These are phyloP conservation scores for Anseranas semipalmata DNA, from an alignment of 2,113 vertebrate species.

Conservation along the genomic window DNA sequence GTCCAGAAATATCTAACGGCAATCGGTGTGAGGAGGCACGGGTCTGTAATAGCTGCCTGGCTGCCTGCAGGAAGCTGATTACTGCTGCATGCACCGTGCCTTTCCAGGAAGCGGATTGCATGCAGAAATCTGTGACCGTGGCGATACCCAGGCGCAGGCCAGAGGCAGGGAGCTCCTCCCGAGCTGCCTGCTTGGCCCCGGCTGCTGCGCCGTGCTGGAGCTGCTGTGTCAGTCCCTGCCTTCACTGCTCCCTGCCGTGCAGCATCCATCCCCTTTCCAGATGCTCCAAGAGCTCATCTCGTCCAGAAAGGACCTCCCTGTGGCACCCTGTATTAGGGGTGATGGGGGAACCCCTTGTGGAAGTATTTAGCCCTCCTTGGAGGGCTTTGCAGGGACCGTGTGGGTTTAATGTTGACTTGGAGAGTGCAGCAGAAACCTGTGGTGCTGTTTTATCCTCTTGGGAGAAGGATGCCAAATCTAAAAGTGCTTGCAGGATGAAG, in stretches of 20 bases:
- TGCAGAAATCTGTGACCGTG: not conserved
- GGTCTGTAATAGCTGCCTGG: not conserved
- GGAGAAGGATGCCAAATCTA: not conserved
- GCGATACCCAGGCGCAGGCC: not conserved
- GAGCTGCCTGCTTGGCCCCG: not conserved
- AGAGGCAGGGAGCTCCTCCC: not conserved
- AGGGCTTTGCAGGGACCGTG: not conserved
- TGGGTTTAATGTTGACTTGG: not conserved
- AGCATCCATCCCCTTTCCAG: not conserved
- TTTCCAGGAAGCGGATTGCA: not conserved
- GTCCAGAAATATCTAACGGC: not conserved
- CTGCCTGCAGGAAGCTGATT: not conserved
- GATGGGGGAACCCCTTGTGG: not conserved
- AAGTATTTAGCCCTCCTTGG: not conserved
- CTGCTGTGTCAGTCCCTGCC: not conserved
- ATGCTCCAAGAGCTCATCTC: not conserved
- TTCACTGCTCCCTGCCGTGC: not conserved
- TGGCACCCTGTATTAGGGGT: not conserved
- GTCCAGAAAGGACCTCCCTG: not conserved
- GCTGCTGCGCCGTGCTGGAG: not conserved
- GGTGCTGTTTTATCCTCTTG: not conserved
- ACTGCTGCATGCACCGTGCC: fast-evolving
- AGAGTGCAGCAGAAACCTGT: not conserved
- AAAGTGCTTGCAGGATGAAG: not conserved
- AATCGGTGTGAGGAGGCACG: not conserved